Evolutionary conservation across 1,140 invertebrate genomes (phyloP).

Genomic region (Prorops nasuta): DNA sequence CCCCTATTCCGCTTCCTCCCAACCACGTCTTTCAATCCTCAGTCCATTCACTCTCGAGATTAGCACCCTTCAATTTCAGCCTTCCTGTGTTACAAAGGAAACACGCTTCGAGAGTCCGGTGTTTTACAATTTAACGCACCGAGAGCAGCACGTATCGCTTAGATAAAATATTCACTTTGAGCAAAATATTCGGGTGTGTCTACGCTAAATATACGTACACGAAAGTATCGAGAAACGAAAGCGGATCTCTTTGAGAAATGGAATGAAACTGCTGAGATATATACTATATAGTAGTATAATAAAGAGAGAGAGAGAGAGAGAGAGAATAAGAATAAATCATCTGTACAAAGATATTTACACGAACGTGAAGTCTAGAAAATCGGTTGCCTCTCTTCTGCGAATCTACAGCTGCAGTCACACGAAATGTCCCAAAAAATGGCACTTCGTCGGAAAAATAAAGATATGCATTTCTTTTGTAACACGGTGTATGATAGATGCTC

Average conservation of each 20-base stretch:
- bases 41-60: slow-evolving; percentile 31
- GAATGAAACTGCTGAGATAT: too few relatives aligned
- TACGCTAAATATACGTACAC: slow-evolving; percentile 25
- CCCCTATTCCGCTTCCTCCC: slow-evolving; percentile 2
- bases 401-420: too few relatives aligned
- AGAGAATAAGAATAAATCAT: too few relatives aligned
- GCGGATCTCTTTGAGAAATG: too few relatives aligned
- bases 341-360: too few relatives aligned
- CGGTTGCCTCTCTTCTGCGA: slow-evolving; percentile 10
- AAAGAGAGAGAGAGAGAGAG: too few relatives aligned
- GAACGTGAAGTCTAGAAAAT: slow-evolving; percentile 10
- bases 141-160: slow-evolving; percentile 15
- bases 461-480: slow-evolving; percentile 29
- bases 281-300: too few relatives aligned
- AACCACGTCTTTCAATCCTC: slow-evolving; percentile 15
- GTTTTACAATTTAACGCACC: slow-evolving; percentile 16
- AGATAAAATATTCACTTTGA: slow-evolving; percentile 35
- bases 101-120: slow-evolving; percentile 29
- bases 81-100: slow-evolving; percentile 39
- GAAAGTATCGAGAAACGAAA: neutral
- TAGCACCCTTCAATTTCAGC: slow-evolving; percentile 50
- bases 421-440: too few relatives aligned
- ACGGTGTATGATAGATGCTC: slow-evolving; percentile 17
- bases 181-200: slow-evolving; percentile 38
- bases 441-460: slow-evolving; percentile 17